Evolutionary conservation across 2,113 vertebrate species (phyloP).

Genomic region (Sceloporus undulatus): DNA sequence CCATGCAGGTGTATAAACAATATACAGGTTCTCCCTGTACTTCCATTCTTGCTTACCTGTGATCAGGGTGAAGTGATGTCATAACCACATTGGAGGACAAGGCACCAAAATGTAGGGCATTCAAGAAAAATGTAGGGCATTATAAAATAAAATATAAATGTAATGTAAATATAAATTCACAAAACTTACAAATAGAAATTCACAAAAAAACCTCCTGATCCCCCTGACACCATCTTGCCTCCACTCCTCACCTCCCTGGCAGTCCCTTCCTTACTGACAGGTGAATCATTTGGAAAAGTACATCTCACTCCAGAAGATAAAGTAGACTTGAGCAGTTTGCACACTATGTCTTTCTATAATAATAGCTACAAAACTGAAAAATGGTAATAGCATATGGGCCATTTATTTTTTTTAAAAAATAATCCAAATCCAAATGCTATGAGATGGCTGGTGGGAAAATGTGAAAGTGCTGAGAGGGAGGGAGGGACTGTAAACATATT

Average conservation of each 20-base stretch:
- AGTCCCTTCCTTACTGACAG: no score
- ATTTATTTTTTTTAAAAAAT: background rate
- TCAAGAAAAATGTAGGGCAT: no score
- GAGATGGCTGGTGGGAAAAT: background rate
- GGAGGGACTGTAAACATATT: background rate
- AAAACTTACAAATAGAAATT: no score
- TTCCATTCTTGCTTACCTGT: background rate
- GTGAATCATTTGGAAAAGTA: constrained; percentile 92
- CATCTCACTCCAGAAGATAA: constrained; percentile 98
- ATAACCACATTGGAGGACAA: no score
- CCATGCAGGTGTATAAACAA: background rate
- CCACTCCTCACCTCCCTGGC: no score
- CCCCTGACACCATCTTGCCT: no score
- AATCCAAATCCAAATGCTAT: background rate
- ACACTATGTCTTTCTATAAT: background rate
- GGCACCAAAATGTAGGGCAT: no score
- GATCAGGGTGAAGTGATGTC: no score
- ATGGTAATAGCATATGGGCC: background rate
- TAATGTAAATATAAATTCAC: no score
- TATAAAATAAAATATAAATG: no score
- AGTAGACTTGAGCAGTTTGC: constrained; percentile 91
- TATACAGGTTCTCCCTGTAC: background rate
- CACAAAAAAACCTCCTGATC: no score
- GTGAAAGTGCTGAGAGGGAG: no score
- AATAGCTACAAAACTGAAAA: background rate